Base-by-base conservation (phyloP, 2,113 vertebrate genomes). In the Dolichallabes microphthalmus region DNA sequence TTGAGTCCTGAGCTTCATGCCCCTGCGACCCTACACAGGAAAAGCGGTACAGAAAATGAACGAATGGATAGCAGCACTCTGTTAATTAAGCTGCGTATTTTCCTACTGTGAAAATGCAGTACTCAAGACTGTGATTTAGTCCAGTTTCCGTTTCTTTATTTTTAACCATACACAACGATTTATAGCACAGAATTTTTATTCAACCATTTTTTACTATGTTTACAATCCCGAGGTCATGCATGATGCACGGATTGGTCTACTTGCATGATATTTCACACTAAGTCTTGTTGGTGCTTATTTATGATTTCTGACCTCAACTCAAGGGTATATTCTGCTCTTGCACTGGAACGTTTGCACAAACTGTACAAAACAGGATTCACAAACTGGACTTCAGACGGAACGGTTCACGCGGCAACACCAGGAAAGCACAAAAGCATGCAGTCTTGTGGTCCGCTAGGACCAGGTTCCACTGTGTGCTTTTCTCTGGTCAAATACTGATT, bases 221-320 rank as follows among this genome's bases (percentile, higher is more conserved):
- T 80, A 64, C 60, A 45, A 60, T 39, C 11, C 76, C 32, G 45
- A 79, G 61, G 74, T 83, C 52, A 85, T 39, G 50, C 63, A 69
- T 58, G 63, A 69, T 79, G 82, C 71, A 84, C 52, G 71, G 35
- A 2, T 85, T 45, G 8, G 27, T 57, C 30, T 78, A 35, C 52
- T 68, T 85, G 74, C 74, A 78, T 22, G 30, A 61, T 85, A 66
- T 69, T 78, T 30, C 30, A 53, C 84, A 55, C 61, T 58, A 53
- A 85, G 80, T 58, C 55, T 82, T 10, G n/a, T 79, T 71, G 63
- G 76, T 85, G 84, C 76, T 85, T 80, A 80, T 69, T 85, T 80
- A 85, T 69, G 22, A 78, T 78, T 85, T 77, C 20, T 71, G 78
- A 85, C 84, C 77, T 85, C 76, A 85, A 9, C 66, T 79, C 1